phyloP scores from a whole-genome alignment of 2,797 vertebrate species.

The Pseudochromis fuscus region DNA sequence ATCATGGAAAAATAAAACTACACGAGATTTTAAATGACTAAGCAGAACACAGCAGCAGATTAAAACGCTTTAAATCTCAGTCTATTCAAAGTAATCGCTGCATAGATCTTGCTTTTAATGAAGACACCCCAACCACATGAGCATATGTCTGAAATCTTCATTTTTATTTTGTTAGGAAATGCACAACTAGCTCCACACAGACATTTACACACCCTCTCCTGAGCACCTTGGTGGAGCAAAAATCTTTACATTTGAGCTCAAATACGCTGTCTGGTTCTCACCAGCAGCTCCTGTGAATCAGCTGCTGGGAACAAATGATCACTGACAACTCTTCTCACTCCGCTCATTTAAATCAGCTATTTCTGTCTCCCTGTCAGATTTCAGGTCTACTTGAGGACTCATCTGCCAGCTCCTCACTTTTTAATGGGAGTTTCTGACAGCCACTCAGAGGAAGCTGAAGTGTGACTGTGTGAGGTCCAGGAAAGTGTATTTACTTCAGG shows the following conservation, averaged over 20 bases:
- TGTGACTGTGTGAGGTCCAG: not conserved
- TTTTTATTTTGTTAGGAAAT: constrained; percentile 1
- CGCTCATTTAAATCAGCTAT: constrained; percentile 51
- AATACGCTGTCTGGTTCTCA: constrained; percentile 15
- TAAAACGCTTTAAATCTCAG: constrained; percentile 5
- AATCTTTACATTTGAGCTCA: not conserved
- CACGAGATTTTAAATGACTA: constrained; percentile 7
- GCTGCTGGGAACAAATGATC: constrained; percentile 53
- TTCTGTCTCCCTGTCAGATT: constrained; percentile 52
- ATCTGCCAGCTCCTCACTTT: constrained; percentile 20
- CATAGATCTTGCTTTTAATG: not conserved
- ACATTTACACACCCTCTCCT: not conserved
- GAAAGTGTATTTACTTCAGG: not conserved
- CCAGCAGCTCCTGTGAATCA: constrained; percentile 37
- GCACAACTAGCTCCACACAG: not conserved
- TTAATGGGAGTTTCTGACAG: constrained; percentile 37
- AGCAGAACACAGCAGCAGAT: not conserved
- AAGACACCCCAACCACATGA: not conserved
- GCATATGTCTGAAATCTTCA: no score
- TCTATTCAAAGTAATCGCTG: not conserved
- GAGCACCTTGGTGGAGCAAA: not conserved
- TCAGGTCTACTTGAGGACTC: constrained; percentile 32
- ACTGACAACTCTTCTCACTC: constrained; percentile 34
- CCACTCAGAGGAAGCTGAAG: constrained; percentile 3
- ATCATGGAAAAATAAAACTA: not conserved